Base-by-base conservation (phyloP, 1,140 invertebrate species). In the Micrasema minimum region DNA sequence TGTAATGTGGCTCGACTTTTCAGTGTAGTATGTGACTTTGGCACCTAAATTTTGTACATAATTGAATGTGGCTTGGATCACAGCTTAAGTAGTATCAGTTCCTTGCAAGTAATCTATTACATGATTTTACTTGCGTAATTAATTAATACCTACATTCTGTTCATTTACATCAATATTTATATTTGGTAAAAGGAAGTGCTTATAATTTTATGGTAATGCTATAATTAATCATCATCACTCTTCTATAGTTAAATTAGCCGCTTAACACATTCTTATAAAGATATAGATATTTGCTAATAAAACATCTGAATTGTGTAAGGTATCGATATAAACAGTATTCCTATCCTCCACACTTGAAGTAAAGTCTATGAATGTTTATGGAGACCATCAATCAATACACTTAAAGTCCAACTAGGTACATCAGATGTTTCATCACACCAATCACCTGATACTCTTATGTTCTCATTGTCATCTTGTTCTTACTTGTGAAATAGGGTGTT, bases 51-150 rank as follows among this genome's bases (percentile, higher is more conserved):
- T 70, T 75, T 75, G 70, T 75, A 72, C 70, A 75, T 72, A 75
- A 55, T 72, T 75, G 74, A 75, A 75, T 75, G 74, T 72, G 74
- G 74, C 74, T 75, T 75, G 66, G 74, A 75, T 75, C 74, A 75
- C 74, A 75, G 74, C 74, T 75, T 75, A 71, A 66, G 74, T 75
- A 75, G 74, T 75, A 75, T 75, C 74, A 64, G 67, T 70, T 75
- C 70, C 72, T 72, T 59, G 70, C 70, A 70, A 75, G 67, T 75
- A 69, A 75, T 64, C 73, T 75, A 69, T 75, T 75, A 74, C 72
- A 65, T 69, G 67, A 69, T 75, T 69, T 45, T 69, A 59, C 67
- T 66, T 75, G 73, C 73, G 69, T 74, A 71, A 75, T 75, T 74
- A 71, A 75, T 75, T 71, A 71, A 75, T 75, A 74, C 72, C 55